phyloP scores from a whole-genome alignment of 1,140 invertebrate species.

The Diachasma alloeum region DNA sequence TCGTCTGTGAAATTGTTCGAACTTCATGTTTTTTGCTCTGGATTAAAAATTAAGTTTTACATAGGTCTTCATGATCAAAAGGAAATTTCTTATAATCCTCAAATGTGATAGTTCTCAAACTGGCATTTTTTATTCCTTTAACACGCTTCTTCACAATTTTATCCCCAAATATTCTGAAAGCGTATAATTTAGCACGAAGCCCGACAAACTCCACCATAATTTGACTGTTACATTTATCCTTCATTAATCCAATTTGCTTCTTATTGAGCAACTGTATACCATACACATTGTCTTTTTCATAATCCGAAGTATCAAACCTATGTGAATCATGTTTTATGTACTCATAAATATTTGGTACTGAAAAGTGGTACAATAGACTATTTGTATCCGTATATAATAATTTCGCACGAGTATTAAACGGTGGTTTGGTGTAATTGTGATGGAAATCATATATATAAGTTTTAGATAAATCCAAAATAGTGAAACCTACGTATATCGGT shows the following conservation, averaged over 20 bases:
- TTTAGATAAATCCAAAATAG: no score
- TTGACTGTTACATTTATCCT: neutral
- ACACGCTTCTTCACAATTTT: neutral
- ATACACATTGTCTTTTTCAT: conserved; percentile 3
- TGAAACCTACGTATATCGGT: no score
- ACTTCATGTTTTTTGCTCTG: no score
- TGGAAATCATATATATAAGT: no score
- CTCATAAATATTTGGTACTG: neutral
- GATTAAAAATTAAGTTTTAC: neutral
- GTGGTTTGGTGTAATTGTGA: no score
- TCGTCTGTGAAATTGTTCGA: no score
- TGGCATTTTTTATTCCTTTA: neutral
- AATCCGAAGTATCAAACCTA: conserved; percentile 13
- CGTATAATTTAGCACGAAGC: no score
- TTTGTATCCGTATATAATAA: no score
- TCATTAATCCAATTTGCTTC: neutral
- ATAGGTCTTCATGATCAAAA: neutral
- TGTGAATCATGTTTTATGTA: neutral
- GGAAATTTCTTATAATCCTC: conserved; percentile 4
- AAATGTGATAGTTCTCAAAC: conserved; percentile 5
- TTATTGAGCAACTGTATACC: neutral
- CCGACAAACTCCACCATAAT: no score
- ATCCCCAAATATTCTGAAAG: no score
- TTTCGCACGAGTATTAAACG: no score
- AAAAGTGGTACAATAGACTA: no score